Percentiles rank a stretch among this genome's conserved stretches.
These are phyloP conservation scores for Notodonta ziczac DNA, from an alignment of 2,888 invertebrate genomes.

Conservation along the genomic window DNA sequence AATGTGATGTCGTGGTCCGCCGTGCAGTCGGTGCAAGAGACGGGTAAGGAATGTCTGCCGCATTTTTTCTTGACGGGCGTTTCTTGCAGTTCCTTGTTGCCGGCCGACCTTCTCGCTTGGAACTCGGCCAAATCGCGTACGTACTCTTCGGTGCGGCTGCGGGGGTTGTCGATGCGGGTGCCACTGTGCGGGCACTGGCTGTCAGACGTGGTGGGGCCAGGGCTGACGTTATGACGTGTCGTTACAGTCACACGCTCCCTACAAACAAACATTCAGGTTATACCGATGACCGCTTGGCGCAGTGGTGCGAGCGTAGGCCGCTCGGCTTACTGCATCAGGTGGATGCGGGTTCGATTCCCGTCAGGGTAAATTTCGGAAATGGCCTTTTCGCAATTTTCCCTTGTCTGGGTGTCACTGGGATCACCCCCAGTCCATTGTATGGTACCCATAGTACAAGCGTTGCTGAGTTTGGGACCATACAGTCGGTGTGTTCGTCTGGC, in stretches of 20 bases:
- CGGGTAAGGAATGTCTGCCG: constrained; percentile 71
- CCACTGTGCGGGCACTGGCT: constrained; percentile 39
- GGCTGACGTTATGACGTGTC: constrained; percentile 57
- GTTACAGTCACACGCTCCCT: constrained; percentile 79
- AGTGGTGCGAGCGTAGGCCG: too few species aligned
- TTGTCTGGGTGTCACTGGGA: too few species aligned
- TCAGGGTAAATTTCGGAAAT: too few species aligned
- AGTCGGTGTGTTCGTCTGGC: too few species aligned
- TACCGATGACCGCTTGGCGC: too few species aligned
- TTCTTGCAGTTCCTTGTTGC: constrained; percentile 54
- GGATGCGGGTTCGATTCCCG: too few species aligned
- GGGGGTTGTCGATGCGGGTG: constrained; percentile 67
- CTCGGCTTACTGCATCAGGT: too few species aligned
- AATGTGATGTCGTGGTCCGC: constrained; percentile 70
- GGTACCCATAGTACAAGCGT: too few species aligned
- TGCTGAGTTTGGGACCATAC: too few species aligned
- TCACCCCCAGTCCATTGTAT: too few species aligned
- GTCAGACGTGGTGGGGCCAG: constrained; percentile 46
- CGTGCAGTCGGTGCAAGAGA: constrained; percentile 72
- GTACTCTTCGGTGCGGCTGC: constrained; percentile 79
- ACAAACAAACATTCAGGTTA: constrained; percentile 26
- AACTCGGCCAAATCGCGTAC: constrained; percentile 79
- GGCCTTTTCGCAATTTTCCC: too few species aligned
- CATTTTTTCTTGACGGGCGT: constrained; percentile 72
- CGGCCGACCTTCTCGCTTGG: constrained; percentile 71